Conservation (phyloP, 1,140 invertebrate species). For the Aradophagus sp. region DNA sequence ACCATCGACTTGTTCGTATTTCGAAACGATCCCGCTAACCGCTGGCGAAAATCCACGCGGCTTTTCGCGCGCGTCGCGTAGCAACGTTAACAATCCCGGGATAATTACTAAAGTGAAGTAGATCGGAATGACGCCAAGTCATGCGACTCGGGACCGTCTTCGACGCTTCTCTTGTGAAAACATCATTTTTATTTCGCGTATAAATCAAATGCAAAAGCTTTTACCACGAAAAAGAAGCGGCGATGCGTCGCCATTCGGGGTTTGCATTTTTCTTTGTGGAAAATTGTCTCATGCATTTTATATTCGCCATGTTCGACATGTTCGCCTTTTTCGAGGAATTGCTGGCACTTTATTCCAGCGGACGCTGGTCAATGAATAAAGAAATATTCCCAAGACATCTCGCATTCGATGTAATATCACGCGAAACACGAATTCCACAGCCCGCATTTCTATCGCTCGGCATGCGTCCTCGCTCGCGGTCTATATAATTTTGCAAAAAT, state of each 20-base stretch:
- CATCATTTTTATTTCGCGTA: too few relatives aligned
- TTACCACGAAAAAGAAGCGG: constrained; percentile 23
- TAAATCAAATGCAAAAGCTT: too few relatives aligned
- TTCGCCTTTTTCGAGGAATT: constrained; percentile 28
- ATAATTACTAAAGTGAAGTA: too few relatives aligned
- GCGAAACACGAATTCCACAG: neutral
- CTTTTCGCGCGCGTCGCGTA: too few relatives aligned
- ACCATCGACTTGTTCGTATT: too few relatives aligned
- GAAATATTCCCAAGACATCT: constrained; percentile 12
- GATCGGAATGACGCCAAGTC: too few relatives aligned
- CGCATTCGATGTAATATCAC: constrained; percentile 14
- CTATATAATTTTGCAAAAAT: constrained; percentile 40
- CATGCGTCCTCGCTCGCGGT: neutral
- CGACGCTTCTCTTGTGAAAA: too few relatives aligned
- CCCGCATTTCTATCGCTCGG: neutral
- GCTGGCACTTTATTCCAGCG: constrained; percentile 18
- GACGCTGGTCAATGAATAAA: constrained; percentile 32
- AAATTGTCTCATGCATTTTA: constrained; percentile 52
- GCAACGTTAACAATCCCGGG: too few relatives aligned
- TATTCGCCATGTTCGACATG: constrained; percentile 38
- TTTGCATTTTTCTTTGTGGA: constrained; percentile 37
- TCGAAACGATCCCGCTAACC: too few relatives aligned
- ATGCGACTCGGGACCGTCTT: too few relatives aligned
- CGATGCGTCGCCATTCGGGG: too few relatives aligned
- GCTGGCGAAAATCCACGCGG: too few relatives aligned